These are phyloP conservation scores for Strongylocentrotus purpuratus DNA, from an alignment of 35 echinoderm and acorn worm genomes.

Conservation along the genomic window DNA sequence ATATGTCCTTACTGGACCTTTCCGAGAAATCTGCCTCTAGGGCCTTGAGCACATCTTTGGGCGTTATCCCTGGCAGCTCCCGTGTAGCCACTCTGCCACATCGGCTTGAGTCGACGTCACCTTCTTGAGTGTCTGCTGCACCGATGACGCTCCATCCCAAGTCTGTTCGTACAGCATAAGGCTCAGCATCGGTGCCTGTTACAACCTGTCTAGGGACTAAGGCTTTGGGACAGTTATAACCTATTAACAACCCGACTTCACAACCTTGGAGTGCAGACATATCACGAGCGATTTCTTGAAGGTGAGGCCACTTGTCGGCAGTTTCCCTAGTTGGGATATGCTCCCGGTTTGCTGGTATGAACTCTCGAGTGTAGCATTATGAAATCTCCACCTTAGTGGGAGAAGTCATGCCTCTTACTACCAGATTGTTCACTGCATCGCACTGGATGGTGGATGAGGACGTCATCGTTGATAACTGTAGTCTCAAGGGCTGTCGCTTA, in stretches of 20 bases:
- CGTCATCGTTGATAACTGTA: slow-evolving; percentile 61
- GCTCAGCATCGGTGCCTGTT: slow-evolving; percentile 1
- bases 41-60: slow-evolving; percentile 50
- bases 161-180: slow-evolving; percentile 29
- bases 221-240: slow-evolving; percentile 44
- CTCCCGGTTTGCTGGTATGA: slow-evolving; percentile 35
- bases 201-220: slow-evolving; percentile 21
- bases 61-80: neutral
- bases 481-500: slow-evolving; percentile 27
- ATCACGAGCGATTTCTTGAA: slow-evolving; percentile 37
- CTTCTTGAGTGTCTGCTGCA: neutral
- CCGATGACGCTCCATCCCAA: slow-evolving; percentile 54
- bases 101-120: neutral
- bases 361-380: neutral
- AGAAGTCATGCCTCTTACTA: slow-evolving; percentile 49
- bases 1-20: neutral
- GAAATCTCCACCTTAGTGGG: neutral
- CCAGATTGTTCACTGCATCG: neutral
- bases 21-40: slow-evolving; percentile 20
- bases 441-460: slow-evolving; percentile 49
- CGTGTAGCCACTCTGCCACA: slow-evolving; percentile 25
- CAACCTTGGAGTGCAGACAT: slow-evolving; percentile 36
- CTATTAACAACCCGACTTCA: slow-evolving; percentile 48
- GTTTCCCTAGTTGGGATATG: slow-evolving; percentile 50
- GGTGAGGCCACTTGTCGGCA: slow-evolving; percentile 54